These are phyloP conservation scores for Brienomyrus longianalis DNA, from an alignment of 2,113 vertebrate species.

Conservation along the genomic window DNA sequence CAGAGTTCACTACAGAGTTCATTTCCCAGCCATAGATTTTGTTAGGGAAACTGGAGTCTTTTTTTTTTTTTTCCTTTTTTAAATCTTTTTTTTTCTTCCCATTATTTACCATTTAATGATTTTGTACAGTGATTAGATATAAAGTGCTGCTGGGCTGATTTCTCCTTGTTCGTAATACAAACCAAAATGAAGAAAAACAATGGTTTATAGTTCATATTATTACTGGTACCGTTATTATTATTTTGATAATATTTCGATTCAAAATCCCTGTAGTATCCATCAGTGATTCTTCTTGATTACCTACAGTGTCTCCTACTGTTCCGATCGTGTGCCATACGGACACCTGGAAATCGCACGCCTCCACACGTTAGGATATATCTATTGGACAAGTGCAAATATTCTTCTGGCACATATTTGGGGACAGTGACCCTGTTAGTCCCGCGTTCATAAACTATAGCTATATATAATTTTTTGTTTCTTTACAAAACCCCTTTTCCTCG, in stretches of 20 bases:
- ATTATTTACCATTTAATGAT: slow-evolving; percentile 64
- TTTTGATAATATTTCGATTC: slow-evolving; percentile 51
- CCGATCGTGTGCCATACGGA: slow-evolving; percentile 80
- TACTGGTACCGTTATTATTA: slow-evolving; percentile 32
- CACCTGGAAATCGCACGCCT: slow-evolving; percentile 90
- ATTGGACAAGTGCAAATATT: slow-evolving; percentile 98
- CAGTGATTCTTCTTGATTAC: slow-evolving; percentile 70
- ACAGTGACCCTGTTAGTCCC: slow-evolving; percentile 99
- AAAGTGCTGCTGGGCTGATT: slow-evolving; percentile 98
- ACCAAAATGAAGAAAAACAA: slow-evolving; percentile 79
- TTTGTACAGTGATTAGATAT: slow-evolving; percentile 97
- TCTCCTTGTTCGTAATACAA: slow-evolving; percentile 84
- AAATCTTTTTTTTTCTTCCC: slow-evolving; percentile 27
- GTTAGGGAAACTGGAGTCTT: slow-evolving; percentile 61
- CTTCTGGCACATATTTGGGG: slow-evolving; percentile 98
- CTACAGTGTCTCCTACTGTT: slow-evolving; percentile 75
- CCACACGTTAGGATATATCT: slow-evolving; percentile 79
- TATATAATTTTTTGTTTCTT: slow-evolving; percentile 61
- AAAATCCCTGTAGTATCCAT: slow-evolving; percentile 88
- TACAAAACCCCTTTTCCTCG: slow-evolving; percentile 85
- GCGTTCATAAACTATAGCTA: slow-evolving; percentile 99
- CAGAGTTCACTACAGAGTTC: slow-evolving; percentile 64
- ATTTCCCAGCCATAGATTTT: slow-evolving; percentile 74
- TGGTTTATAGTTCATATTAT: slow-evolving; percentile 59
- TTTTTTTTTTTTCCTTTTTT: slow-evolving; percentile 34